Evolutionary conservation across 2,797 vertebrate species (phyloP), one percentile per base, ranked within the genome.

Genomic region (Sitta carolinensis): DNA sequence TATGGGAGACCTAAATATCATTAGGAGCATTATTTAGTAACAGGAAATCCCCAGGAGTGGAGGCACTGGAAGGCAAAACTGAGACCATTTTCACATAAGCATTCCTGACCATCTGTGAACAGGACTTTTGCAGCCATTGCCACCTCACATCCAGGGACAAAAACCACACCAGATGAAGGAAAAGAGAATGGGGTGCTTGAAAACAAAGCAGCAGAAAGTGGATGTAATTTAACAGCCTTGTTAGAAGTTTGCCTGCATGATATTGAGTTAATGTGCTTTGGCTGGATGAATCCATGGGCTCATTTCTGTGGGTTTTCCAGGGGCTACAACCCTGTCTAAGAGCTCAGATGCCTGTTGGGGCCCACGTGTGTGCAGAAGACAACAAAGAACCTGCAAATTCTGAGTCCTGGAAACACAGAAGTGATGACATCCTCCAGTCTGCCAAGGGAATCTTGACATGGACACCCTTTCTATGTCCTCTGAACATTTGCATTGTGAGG

Each of bases 11-110:
- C 80, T 94, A 86, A 93, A 81, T 91, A 82, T 69, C 70, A 45
- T 81, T 78, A 93, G 59, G 43, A 55, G 11, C 29, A 88, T 86
- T 95, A 91, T 90, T 93, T 84, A 93, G 77, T 67, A 90, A 93
- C 57, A 91, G 66, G 66, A 88, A 91, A 84, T 45, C 48, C 47
- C 63, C 69, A 64, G 30, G 82, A 89, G 36, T 27, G 47, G 51
- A 93, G n/a, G 16, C 43, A 76, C 42, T 87, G 52, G 38, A 85
- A 95, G 36, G 57, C 84, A 93, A 88, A 89, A 42, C 18, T 25
- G 29, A 66, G 59, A 23, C 17, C 50, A 16, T 57, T 69, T 91
- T 88, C 52, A 67, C 29, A 59, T 2, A 3, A 85, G 11, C 34
- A 57, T 73, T 84, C 55, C 63, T 2, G 2, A 18, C 29, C 19